A percentile compares a stretch with the other conserved stretches of the same genome.
Conservation (phyloP, 2,888 invertebrate genomes). For the Monopis laevigella region DNA sequence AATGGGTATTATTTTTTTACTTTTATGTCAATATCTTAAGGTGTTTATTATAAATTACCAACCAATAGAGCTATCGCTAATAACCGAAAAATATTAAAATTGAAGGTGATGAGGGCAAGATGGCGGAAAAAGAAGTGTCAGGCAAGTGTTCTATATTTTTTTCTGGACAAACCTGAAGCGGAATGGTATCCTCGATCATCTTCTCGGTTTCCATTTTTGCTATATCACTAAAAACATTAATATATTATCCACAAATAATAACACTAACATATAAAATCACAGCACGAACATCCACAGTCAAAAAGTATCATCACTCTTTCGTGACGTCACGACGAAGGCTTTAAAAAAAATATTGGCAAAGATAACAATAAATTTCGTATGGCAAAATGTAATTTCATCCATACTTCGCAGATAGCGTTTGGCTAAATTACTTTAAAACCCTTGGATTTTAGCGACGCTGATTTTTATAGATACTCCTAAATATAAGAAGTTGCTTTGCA, state of each 20-base stretch:
- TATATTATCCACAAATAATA: slow-evolving; percentile 44
- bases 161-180: slow-evolving; percentile 44
- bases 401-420: too few relatives aligned
- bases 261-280: too few relatives aligned
- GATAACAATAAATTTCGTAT: too few relatives aligned
- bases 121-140: slow-evolving; percentile 53
- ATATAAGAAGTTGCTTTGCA: too few relatives aligned
- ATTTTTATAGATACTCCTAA: too few relatives aligned
- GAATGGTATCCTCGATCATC: slow-evolving; percentile 79
- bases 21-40: too few relatives aligned
- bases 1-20: too few relatives aligned
- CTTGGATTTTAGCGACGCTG: too few relatives aligned
- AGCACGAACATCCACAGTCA: slow-evolving; percentile 8
- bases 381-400: too few relatives aligned
- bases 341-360: slow-evolving; percentile 8
- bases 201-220: slow-evolving; percentile 93
- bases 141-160: slow-evolving; percentile 15
- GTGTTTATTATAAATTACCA: too few relatives aligned
- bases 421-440: too few relatives aligned
- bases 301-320: slow-evolving; percentile 9
- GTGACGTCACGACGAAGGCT: slow-evolving; percentile 8
- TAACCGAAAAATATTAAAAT: neutral
- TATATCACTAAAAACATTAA: slow-evolving; percentile 70
- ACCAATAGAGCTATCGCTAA: too few relatives aligned
- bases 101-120: slow-evolving; percentile 39